Percentiles rank a stretch among this genome's conserved stretches.
Evolutionary conservation across 2,113 vertebrate genomes (phyloP).

Genomic region (Opisthocomus hoazin): DNA sequence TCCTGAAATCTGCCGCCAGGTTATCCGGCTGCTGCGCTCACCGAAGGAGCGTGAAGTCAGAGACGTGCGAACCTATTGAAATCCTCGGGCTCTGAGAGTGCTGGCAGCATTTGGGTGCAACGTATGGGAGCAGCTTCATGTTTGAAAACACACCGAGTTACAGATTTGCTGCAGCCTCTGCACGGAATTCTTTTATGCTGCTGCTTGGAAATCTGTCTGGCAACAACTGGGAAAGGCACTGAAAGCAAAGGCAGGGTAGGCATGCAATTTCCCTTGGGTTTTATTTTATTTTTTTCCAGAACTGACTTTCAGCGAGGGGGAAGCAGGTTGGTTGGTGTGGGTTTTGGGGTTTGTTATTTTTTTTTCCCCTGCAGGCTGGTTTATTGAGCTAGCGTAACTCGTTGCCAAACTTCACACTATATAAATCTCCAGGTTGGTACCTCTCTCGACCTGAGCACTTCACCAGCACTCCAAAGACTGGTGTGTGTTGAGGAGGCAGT

Average conservation of each 20-base stretch:
- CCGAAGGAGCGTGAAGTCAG: neutral
- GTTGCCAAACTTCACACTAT: accelerated
- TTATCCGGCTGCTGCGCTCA: accelerated
- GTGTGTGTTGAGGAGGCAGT: neutral
- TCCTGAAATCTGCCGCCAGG: neutral
- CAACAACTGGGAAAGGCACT: neutral
- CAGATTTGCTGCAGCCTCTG: accelerated
- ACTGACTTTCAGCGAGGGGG: neutral
- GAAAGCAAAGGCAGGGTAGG: neutral
- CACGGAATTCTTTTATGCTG: neutral
- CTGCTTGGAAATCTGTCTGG: neutral
- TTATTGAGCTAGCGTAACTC: neutral
- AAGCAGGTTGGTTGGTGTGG: neutral
- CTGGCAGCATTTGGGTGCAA: neutral
- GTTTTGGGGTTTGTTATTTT: neutral
- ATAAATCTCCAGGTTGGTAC: neutral
- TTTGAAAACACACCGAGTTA: neutral
- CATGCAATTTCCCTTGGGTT: neutral
- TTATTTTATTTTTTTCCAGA: neutral
- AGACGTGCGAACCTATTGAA: neutral
- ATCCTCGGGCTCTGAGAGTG: accelerated
- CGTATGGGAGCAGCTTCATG: accelerated
- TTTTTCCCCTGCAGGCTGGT: neutral
- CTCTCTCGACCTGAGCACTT: neutral
- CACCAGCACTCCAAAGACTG: accelerated